phyloP scores from a whole-genome alignment of 2,888 invertebrate genomes.

The Sarcophaga variegata region DNA sequence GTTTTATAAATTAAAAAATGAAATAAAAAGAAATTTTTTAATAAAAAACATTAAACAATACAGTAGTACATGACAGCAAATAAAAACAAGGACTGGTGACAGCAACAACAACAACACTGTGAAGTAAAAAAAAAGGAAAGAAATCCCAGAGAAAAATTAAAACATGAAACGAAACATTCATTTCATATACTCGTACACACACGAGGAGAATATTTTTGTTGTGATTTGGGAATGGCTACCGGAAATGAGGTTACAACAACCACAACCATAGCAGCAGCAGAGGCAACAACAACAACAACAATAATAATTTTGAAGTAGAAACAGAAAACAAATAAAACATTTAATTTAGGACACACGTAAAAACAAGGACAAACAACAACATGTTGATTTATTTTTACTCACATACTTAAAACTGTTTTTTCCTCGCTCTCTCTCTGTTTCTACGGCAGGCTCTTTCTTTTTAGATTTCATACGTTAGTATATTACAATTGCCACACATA shows the following conservation, averaged over 20 bases:
- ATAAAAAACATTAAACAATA: too few species aligned
- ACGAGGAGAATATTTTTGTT: too few species aligned
- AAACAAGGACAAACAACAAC: slow-evolving; percentile 66
- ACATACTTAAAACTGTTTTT: slow-evolving; percentile 9
- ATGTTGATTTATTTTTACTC: slow-evolving; percentile 63
- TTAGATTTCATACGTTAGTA: background rate
- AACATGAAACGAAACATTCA: too few species aligned
- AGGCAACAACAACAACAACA: background rate
- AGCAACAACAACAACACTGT: too few species aligned
- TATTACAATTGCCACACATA: background rate
- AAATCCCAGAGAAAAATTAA: too few species aligned
- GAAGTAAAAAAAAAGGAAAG: too few species aligned
- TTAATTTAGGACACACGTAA: slow-evolving; percentile 57
- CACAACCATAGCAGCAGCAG: background rate
- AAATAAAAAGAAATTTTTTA: too few species aligned
- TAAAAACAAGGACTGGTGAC: too few species aligned
- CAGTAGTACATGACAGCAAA: too few species aligned
- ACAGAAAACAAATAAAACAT: slow-evolving; percentile 42
- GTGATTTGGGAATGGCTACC: slow-evolving; percentile 41
- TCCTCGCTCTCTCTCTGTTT: background rate
- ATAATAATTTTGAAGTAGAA: background rate
- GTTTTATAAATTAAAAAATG: too few species aligned
- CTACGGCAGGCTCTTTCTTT: background rate
- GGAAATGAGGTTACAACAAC: slow-evolving; percentile 55
- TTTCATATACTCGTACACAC: too few species aligned